phyloP scores from a whole-genome alignment of 92 coral and sea anemone genomes.

The Phenganax marumi region DNA sequence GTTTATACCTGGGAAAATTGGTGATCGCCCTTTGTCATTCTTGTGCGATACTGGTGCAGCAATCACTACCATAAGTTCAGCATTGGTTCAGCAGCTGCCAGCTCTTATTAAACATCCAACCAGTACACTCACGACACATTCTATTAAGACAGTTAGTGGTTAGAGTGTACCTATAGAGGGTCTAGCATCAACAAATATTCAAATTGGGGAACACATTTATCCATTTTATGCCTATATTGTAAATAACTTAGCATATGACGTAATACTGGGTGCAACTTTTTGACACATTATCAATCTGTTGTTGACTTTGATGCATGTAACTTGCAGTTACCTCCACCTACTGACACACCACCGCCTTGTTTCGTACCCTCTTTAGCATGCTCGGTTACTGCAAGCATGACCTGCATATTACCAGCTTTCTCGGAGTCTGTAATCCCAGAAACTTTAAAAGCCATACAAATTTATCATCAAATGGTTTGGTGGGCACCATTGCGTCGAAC shows the following conservation, averaged over 20 bases:
- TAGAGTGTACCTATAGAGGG: no score
- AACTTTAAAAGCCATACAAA: neutral
- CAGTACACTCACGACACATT: neutral
- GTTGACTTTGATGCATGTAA: neutral
- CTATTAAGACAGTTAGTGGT: no score
- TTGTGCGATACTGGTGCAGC: no score
- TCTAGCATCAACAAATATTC: no score
- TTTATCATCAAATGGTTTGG: conserved; percentile 8
- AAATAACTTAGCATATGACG: no score
- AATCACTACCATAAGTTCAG: conserved; percentile 24
- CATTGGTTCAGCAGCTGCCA: neutral
- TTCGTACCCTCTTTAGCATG: neutral
- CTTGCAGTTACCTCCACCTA: neutral
- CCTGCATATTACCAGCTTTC: conserved; percentile 5
- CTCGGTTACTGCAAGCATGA: neutral
- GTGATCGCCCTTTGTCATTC: neutral
- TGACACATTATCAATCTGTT: no score
- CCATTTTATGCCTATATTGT: no score
- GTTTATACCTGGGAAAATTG: neutral
- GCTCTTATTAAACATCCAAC: neutral
- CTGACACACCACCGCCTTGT: neutral
- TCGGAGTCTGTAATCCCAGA: conserved; percentile 10
- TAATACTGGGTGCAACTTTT: no score
- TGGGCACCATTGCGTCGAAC: neutral
- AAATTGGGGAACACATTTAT: no score